Conservation (phyloP, 2,888 invertebrate genomes). For the Plagodis dolabraria region DNA sequence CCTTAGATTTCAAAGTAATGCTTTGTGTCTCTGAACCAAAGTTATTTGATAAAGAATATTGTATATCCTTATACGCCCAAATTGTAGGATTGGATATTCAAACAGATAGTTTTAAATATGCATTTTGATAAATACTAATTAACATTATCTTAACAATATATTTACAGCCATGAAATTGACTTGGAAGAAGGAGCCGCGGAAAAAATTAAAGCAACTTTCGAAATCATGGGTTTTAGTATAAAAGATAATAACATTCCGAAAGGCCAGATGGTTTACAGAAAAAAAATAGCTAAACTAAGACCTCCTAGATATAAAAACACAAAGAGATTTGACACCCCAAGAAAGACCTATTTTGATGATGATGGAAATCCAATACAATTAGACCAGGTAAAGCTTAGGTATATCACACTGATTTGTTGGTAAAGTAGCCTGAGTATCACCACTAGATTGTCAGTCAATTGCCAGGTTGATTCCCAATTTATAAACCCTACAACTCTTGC, state of each 20-base stretch:
- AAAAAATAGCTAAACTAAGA: constrained; percentile 85
- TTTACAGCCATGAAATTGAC: constrained; percentile 82
- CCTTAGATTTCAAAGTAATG: too few relatives aligned
- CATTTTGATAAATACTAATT: too few relatives aligned
- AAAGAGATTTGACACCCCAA: constrained; percentile 59
- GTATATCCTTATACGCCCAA: too few relatives aligned
- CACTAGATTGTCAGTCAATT: too few relatives aligned
- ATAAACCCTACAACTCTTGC: too few relatives aligned
- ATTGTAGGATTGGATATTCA: too few relatives aligned
- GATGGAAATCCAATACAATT: constrained; percentile 84
- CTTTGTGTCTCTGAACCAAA: too few relatives aligned
- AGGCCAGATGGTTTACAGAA: constrained; percentile 87
- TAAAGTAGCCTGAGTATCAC: too few relatives aligned
- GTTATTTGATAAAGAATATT: too few relatives aligned
- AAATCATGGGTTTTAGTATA: constrained; percentile 85
- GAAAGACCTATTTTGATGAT: constrained; percentile 88
- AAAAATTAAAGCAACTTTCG: constrained; percentile 86
- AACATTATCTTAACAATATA: neutral
- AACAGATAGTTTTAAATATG: too few relatives aligned
- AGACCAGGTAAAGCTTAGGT: constrained; percentile 51
- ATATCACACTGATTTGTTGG: too few relatives aligned
- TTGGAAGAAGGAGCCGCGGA: constrained; percentile 79
- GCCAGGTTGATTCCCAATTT: too few relatives aligned
- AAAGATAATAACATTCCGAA: constrained; percentile 62
- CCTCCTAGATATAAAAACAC: constrained; percentile 65